Conservation (phyloP, 2,888 invertebrate species). For the Marronus borbonicus region DNA sequence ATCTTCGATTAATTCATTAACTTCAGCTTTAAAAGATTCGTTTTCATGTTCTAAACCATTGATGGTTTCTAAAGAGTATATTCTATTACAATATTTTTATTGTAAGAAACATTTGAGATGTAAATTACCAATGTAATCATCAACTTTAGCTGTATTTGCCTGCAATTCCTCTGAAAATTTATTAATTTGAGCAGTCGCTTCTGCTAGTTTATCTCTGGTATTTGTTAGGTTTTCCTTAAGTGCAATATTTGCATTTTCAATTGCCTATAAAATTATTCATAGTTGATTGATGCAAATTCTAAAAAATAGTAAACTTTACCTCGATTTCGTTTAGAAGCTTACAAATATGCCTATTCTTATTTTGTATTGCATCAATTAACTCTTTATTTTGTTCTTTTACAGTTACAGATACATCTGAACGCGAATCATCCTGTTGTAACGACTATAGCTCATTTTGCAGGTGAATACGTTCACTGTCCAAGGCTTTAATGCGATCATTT, state of each 20-base stretch:
- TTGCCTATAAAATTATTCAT: slow-evolving; percentile 67
- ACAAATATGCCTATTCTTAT: slow-evolving; percentile 85
- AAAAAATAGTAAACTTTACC: slow-evolving; percentile 68
- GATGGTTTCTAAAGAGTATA: slow-evolving; percentile 67
- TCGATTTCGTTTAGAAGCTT: slow-evolving; percentile 83
- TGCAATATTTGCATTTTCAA: slow-evolving; percentile 81
- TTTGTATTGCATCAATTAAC: slow-evolving; percentile 74
- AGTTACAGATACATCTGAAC: slow-evolving; percentile 72
- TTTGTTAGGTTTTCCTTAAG: slow-evolving; percentile 77
- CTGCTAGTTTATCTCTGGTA: slow-evolving; percentile 80
- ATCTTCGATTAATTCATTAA: slow-evolving; percentile 78
- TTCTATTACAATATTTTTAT: not conserved
- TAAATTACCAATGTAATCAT: slow-evolving; percentile 67
- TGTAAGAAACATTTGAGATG: not conserved
- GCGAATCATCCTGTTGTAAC: slow-evolving; percentile 67
- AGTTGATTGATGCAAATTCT: no score
- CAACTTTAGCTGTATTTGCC: slow-evolving; percentile 61
- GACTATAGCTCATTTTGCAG: slow-evolving; percentile 69
- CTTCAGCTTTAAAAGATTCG: slow-evolving; percentile 74
- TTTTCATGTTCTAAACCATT: slow-evolving; percentile 73
- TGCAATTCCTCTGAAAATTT: slow-evolving; percentile 78
- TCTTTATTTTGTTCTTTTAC: slow-evolving; percentile 73
- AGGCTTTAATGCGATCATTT: slow-evolving; percentile 59
- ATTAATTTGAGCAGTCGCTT: slow-evolving; percentile 81
- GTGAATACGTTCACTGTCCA: slow-evolving; percentile 70